Base-by-base conservation (phyloP, 2,888 invertebrate species). In the Clusia tigrina region DNA sequence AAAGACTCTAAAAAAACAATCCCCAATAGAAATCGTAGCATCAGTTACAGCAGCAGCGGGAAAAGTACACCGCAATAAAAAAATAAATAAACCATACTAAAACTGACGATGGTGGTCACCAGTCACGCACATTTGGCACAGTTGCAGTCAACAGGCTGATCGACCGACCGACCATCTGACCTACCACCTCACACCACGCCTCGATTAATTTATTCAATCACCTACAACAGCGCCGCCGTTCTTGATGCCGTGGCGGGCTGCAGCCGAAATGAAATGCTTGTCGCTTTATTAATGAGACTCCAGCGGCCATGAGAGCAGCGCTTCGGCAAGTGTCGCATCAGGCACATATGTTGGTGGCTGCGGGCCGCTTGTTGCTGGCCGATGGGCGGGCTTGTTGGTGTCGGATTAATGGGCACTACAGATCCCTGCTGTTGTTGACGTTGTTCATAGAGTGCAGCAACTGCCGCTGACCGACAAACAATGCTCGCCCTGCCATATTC, bases 171-270 rank as follows among this genome's bases (percentile, higher is more conserved):
- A 24, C 51, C n/a, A 25, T 2, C 51, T 25, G 53, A 25, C 46
- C 6, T 23, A 55, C 57, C 60, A 65, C 59, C 59, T 68, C 67
- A 58, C 24, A 52, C 42, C 54, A 65, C 67, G 23, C 56, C 64
- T 58, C 72, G 74, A 71, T 76, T 79, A 79, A 78, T 79, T 78
- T 79, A 78, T 79, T 71, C 78, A 76, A 72, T 68, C 66, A 66
- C 65, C 67, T 65, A 67, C 68, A 67, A 68, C 65, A 57, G 62
- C 52, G 58, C 67, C 64, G 58, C 58, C 58, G 46, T 24, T 15
- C n/a, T 15, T n/a, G 32, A 3, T n/a, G 52, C 59, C 60, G 6
- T 20, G 10, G 18, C 42, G 32, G 54, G 12, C n/a, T 15, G 42
- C 32, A 26, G 9, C 24, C 42, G 58, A 68, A 54, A 17, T 57